Percentiles rank a stretch among this genome's conserved stretches.
phyloP scores from a whole-genome alignment of 2,888 invertebrate genomes.

The Dasysyrphus tricinctus region DNA sequence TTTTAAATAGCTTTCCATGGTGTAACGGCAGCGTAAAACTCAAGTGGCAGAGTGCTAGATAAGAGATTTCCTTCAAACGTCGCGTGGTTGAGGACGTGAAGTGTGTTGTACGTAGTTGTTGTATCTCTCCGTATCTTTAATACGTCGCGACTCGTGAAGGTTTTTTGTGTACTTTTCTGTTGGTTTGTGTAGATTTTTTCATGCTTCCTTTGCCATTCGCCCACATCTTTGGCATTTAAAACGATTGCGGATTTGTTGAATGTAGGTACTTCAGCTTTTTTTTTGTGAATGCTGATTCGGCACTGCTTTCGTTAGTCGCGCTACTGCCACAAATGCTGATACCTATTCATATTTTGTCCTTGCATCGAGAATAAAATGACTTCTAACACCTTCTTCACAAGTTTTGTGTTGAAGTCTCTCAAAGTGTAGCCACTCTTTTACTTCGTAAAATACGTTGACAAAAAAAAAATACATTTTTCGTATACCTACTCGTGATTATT shows the following conservation, averaged over 20 bases:
- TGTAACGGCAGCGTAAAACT: slow-evolving; percentile 46
- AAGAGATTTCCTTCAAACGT: slow-evolving; percentile 60
- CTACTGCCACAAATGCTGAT: slow-evolving; percentile 43
- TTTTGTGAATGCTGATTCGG: slow-evolving; percentile 16
- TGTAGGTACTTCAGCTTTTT: slow-evolving; percentile 53
- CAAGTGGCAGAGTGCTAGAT: slow-evolving; percentile 70
- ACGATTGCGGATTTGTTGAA: slow-evolving; percentile 67
- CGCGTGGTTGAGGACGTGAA: slow-evolving; percentile 11
- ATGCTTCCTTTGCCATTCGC: background rate
- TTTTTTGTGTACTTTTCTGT: slow-evolving; percentile 12
- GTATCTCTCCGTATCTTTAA: slow-evolving; percentile 9
- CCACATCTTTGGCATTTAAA: slow-evolving; percentile 32
- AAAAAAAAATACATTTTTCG: background rate
- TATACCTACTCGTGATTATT: background rate
- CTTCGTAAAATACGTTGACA: background rate
- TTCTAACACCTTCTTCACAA: slow-evolving; percentile 1
- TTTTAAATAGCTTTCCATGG: slow-evolving; percentile 71
- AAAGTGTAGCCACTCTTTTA: background rate
- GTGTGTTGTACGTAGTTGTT: background rate
- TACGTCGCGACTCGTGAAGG: slow-evolving; percentile 30
- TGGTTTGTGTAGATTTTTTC: slow-evolving; percentile 3
- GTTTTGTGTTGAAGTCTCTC: slow-evolving; percentile 11
- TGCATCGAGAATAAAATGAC: background rate
- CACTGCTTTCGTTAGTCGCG: slow-evolving; percentile 37
- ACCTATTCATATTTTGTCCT: slow-evolving; percentile 24